These are phyloP conservation scores for Sinodicranocentrus sp. DNA, from an alignment of 2,888 invertebrate species.

Conservation along the genomic window DNA sequence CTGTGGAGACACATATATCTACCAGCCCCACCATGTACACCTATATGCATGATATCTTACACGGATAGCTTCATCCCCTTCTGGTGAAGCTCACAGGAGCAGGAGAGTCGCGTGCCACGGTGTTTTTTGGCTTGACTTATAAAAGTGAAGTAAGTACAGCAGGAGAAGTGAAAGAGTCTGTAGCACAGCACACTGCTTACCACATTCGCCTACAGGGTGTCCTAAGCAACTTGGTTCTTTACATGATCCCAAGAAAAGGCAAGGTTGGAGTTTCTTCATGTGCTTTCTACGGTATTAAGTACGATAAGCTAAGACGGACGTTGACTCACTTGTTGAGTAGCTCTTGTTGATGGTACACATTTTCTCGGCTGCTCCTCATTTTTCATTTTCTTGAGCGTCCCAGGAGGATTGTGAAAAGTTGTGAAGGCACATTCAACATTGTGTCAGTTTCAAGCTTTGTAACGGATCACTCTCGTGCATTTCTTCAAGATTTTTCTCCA, in stretches of 20 bases:
- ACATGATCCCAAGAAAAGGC: slow-evolving; percentile 4
- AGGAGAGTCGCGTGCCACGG: slow-evolving; percentile 41
- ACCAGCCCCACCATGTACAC: too few species aligned
- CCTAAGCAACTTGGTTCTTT: too few species aligned
- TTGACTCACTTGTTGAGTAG: slow-evolving; percentile 68
- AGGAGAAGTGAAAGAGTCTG: background rate
- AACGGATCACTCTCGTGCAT: too few species aligned
- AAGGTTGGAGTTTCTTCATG: background rate
- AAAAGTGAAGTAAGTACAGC: too few species aligned
- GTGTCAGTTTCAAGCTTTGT: background rate
- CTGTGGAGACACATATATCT: too few species aligned
- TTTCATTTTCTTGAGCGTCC: slow-evolving; percentile 16
- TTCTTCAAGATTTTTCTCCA: background rate
- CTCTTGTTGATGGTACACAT: slow-evolving; percentile 47
- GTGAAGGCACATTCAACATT: background rate
- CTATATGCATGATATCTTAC: too few species aligned
- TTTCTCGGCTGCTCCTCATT: slow-evolving; percentile 29
- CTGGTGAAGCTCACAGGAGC: slow-evolving; percentile 23
- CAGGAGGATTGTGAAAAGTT: background rate
- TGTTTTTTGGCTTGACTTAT: slow-evolving; percentile 27
- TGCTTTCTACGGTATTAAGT: slow-evolving; percentile 33
- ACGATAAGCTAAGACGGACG: slow-evolving; percentile 55
- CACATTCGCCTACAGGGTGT: too few species aligned
- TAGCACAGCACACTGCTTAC: background rate
- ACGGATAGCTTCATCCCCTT: background rate